phyloP scores from a whole-genome alignment of 2,888 invertebrate genomes.

The Galerucella nymphaeae region DNA sequence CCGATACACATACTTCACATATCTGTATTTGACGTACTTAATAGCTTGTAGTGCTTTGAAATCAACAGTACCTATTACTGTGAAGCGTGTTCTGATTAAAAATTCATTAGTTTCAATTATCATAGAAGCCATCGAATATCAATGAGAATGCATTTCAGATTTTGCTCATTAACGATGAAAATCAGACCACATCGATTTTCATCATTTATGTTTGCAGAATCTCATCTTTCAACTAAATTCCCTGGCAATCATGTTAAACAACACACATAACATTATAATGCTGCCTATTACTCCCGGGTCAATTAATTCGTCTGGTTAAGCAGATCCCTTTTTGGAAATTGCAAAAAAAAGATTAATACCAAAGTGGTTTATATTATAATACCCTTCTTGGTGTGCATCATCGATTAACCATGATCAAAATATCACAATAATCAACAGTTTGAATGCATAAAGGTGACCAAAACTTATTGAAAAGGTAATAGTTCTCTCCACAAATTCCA shows the following conservation, averaged over 20 bases:
- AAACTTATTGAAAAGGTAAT: too few species aligned
- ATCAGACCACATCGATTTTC: constrained; percentile 4
- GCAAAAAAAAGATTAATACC: too few species aligned
- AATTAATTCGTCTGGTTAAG: neutral
- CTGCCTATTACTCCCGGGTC: neutral
- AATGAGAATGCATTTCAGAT: neutral
- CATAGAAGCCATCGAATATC: neutral
- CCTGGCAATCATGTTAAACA: constrained; percentile 10
- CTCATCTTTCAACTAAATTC: constrained; percentile 8
- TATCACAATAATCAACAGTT: too few species aligned
- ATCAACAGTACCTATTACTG: neutral
- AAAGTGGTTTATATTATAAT: too few species aligned
- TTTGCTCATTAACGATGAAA: constrained; percentile 3
- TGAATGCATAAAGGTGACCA: too few species aligned
- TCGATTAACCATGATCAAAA: too few species aligned
- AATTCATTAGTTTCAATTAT: neutral
- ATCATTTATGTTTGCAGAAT: neutral
- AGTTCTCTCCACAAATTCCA: too few species aligned
- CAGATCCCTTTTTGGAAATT: too few species aligned
- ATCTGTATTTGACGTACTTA: neutral
- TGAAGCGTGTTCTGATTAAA: neutral
- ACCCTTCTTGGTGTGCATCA: too few species aligned
- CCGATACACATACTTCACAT: neutral
- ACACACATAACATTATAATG: neutral
- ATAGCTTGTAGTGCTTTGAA: neutral